These are phyloP conservation scores for Ostrea edulis DNA, from an alignment of 1,140 invertebrate genomes.

Conservation along the genomic window DNA sequence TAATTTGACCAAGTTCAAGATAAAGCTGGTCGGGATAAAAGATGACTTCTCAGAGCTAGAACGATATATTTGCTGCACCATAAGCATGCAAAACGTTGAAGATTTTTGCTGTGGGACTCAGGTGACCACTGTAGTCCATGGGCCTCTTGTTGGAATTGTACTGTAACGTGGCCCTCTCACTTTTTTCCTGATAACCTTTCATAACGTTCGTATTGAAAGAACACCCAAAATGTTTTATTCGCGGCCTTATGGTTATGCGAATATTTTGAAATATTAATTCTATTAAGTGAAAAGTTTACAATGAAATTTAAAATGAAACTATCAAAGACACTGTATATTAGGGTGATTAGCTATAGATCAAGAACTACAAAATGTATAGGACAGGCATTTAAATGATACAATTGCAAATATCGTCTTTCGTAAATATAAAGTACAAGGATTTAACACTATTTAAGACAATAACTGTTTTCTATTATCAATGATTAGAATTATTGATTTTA, in stretches of 20 bases:
- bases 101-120: too few relatives aligned
- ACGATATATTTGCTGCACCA: too few relatives aligned
- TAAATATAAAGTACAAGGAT: not conserved
- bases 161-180: too few relatives aligned
- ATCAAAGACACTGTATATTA: not conserved
- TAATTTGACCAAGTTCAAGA: too few relatives aligned
- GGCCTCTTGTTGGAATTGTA: too few relatives aligned
- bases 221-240: not conserved
- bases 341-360: not conserved
- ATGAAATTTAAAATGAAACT: not conserved
- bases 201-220: not conserved
- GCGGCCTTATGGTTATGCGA: not conserved
- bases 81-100: too few relatives aligned
- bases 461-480: not conserved
- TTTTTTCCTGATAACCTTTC: too few relatives aligned
- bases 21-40: too few relatives aligned
- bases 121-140: too few relatives aligned
- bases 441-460: not conserved
- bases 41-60: too few relatives aligned
- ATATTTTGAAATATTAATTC: not conserved
- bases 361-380: not conserved
- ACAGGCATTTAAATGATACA: not conserved
- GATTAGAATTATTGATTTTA: slow-evolving; percentile 20
- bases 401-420: not conserved
- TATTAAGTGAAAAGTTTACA: not conserved